Base-by-base conservation (phyloP, 2,113 vertebrate species). In the Perca fluviatilis region DNA sequence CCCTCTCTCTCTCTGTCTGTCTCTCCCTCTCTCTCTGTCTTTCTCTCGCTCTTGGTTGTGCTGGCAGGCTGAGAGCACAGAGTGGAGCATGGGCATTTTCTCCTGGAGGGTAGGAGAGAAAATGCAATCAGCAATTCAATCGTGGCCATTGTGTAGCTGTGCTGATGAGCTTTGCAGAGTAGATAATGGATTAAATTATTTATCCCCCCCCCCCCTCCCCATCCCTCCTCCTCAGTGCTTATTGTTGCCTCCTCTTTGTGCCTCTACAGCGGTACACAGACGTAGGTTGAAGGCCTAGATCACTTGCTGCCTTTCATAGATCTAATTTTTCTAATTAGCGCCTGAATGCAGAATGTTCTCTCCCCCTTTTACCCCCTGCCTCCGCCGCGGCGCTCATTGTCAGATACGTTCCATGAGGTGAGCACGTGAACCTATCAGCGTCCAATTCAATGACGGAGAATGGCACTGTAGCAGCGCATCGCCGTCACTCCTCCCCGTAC, bases 141-240 rank as follows among this genome's bases (percentile, higher is more conserved):
- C 91, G 92, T 91, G 91, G 92, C 93, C 92, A 95, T 95, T 94
- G 94, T 95, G 89, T 90, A 91, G 91, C 90, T 79, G 91, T 89
- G 92, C 94, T 95, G 96, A 97, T 97, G 96, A 97, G 96, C 96
- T 96, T 95, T 96, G 95, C 96, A 97, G 96, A 96, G 96, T 96
- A 96, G 97, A 97, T 98, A 98, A 98, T 97, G 96, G 97, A 98
- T 98, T 98, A 97, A 98, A 97, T 98, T 98, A 98, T 99, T 96
- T 98, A 98, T 97, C 96, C 96, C 90, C 85, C 85, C 84, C 64
- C 72, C 46, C 14, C 27, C 25, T 40, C 27, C 5, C 40, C 40
- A 43, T 33, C 95, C 96, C 89, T 94, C 92, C 90, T 92, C 91
- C 89, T 86, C 91, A 50, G 70, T 71, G 86, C 85, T 91, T 92